Evolutionary conservation across 2,113 vertebrate genomes (phyloP), one percentile per base, ranked within the genome.

Genomic region (Sinocyclocheilus anshuiensis): DNA sequence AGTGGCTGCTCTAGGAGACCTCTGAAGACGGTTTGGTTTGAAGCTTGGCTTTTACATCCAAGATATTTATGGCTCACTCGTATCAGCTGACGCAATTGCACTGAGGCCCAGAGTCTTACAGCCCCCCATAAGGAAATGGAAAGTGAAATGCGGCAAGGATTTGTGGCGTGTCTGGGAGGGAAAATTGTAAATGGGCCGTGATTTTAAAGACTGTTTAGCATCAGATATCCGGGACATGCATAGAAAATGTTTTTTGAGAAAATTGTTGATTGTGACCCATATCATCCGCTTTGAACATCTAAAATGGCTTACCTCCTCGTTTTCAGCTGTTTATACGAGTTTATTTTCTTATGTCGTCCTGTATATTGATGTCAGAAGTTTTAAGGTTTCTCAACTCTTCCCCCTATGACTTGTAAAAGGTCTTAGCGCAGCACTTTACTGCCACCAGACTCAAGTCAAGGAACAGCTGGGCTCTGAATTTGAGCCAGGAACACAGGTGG

Each of bases 391-490:
- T 84, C 29, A 57, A 18, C 22, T 24, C 83, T 53, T 55, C 85
- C n/a, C 29, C 80, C 89, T 89, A 87, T 87, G 71, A 87, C 88
- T 86, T 61, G 86, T 83, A 75, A 87, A 95, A 93, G 92, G 80
- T 92, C 94, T 94, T 93, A 94, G 91, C 93, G n/a, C 93, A 95
- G 94, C 94, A 93, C 90, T 93, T 94, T 88, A 89, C 87, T 89
- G 89, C 91, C 79, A 91, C 92, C 69, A 39, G 88, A 93, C 89
- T 94, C 86, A 92, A 94, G 91, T 90, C 90, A 90, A 91, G 86
- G 79, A 93, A 89, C 94, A 94, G 94, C 93, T 94, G 94, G 91
- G 86, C 90, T 90, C 91, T 93, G 92, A 94, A 93, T 90, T 93
- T 91, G 94, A 95, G 92, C 92, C 93, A 91, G 86, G 50, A 87